These are phyloP conservation scores for Achlya flavicornis DNA, from an alignment of 2,888 invertebrate genomes.

Conservation along the genomic window DNA sequence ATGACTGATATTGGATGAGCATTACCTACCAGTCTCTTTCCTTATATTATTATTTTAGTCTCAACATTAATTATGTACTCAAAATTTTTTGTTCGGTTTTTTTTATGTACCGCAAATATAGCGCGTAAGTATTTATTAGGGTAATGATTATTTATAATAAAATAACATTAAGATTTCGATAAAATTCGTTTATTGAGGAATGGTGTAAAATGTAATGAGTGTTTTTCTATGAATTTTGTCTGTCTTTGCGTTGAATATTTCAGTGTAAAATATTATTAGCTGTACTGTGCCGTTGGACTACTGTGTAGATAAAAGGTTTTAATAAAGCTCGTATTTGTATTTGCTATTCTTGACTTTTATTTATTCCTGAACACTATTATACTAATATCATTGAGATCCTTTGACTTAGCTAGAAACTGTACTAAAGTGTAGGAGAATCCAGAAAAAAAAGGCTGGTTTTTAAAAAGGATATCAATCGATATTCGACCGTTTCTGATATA, in stretches of 20 bases:
- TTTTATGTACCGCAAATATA: background rate
- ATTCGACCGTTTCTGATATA: too few relatives aligned
- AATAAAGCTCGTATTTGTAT: slow-evolving; percentile 54
- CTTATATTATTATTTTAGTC: background rate
- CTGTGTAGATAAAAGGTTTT: slow-evolving; percentile 49
- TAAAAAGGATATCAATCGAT: too few relatives aligned
- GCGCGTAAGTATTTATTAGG: background rate
- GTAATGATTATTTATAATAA: slow-evolving; percentile 25
- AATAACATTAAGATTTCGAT: slow-evolving; percentile 46
- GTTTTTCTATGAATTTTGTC: slow-evolving; percentile 41
- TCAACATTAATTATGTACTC: background rate
- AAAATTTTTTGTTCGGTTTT: background rate
- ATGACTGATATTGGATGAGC: too few relatives aligned
- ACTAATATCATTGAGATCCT: too few relatives aligned
- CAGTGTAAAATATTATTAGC: slow-evolving; percentile 41
- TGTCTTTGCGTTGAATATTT: slow-evolving; percentile 44
- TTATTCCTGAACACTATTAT: slow-evolving; percentile 31
- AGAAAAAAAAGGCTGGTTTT: too few relatives aligned
- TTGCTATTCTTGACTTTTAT: slow-evolving; percentile 43
- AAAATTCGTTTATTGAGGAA: slow-evolving; percentile 70
- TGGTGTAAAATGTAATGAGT: slow-evolving; percentile 55
- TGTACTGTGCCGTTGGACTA: slow-evolving; percentile 44
- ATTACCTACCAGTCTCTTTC: background rate
- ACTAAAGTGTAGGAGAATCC: too few relatives aligned
- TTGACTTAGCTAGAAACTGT: too few relatives aligned